Conservation (phyloP, 2,797 vertebrate genomes). For the Lindbergichthys nudifrons region DNA sequence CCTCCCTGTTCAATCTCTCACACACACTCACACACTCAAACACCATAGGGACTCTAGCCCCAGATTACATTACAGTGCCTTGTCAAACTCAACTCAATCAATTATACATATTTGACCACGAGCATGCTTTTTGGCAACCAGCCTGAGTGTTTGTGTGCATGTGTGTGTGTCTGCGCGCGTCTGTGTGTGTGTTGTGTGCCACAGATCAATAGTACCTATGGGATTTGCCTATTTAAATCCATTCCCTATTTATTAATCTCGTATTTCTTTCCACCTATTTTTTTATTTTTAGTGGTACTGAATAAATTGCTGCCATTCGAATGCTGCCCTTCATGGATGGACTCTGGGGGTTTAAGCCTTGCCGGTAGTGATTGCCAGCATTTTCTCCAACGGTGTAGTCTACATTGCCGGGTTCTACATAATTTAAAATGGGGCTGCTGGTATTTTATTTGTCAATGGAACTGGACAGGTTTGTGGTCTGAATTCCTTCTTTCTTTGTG, state of each 20-base stretch:
- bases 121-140: slow-evolving; percentile 57
- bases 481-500: slow-evolving; percentile 14
- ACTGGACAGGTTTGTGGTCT: background rate
- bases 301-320: slow-evolving; percentile 40
- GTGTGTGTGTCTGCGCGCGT: slow-evolving; percentile 24
- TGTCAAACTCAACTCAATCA: slow-evolving; percentile 78
- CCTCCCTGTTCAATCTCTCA: slow-evolving; percentile 17
- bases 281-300: slow-evolving; percentile 40
- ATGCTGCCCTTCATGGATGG: slow-evolving; percentile 14
- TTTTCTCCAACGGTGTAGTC: slow-evolving; percentile 25
- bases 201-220: slow-evolving; percentile 69
- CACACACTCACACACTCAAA: slow-evolving; percentile 21
- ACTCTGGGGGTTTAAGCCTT: slow-evolving; percentile 18
- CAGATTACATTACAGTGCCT: slow-evolving; percentile 75
- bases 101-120: slow-evolving; percentile 79
- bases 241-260: slow-evolving; percentile 44
- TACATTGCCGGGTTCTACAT: background rate
- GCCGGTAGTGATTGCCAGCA: slow-evolving; percentile 6
- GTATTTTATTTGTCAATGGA: slow-evolving; percentile 26
- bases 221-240: slow-evolving; percentile 44
- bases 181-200: slow-evolving; percentile 45
- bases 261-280: slow-evolving; percentile 40
- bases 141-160: slow-evolving; percentile 42
- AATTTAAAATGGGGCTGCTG: slow-evolving; percentile 1
- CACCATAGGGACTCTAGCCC: slow-evolving; percentile 54